Percentiles rank a stretch among this genome's conserved stretches.
Evolutionary conservation across 1,140 invertebrate species (phyloP).

Genomic region (Plectrocnemia conspersa): DNA sequence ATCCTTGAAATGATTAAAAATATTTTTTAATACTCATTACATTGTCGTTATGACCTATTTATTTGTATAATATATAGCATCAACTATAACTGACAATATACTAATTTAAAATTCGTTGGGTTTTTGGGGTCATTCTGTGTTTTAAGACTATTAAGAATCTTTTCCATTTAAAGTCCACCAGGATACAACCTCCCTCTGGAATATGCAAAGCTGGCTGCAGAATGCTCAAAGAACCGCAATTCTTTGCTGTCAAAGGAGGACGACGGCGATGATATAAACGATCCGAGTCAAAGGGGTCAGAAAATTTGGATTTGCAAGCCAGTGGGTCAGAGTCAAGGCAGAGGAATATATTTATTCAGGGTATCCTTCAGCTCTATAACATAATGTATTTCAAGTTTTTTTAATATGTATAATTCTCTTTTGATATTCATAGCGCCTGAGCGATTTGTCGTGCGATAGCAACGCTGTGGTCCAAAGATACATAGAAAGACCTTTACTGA

Average conservation of each 20-base stretch:
- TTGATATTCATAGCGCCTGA: conserved; percentile 58
- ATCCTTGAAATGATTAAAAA: too few species aligned
- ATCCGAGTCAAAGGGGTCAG: conserved; percentile 41
- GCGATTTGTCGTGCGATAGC: conserved; percentile 68
- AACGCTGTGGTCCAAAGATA: conserved; percentile 75
- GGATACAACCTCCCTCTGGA: conserved; percentile 79
- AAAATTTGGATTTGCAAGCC: conserved; percentile 83
- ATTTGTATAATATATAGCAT: too few species aligned
- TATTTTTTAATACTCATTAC: too few species aligned
- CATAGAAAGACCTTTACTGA: conserved; percentile 70
- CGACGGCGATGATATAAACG: conserved; percentile 41
- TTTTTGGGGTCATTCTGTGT: too few species aligned
- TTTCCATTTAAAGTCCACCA: conserved; percentile 54
- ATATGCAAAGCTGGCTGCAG: conserved; percentile 75
- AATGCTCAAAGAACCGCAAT: conserved; percentile 57
- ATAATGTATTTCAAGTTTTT: background rate
- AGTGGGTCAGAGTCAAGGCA: conserved; percentile 75
- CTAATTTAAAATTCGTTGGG: too few species aligned
- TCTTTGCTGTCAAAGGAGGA: conserved; percentile 37
- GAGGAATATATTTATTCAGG: conserved; percentile 77
- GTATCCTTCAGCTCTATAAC: conserved; percentile 45
- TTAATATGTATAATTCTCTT: conserved; percentile 5
- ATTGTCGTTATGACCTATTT: too few species aligned
- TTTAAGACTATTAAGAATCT: too few species aligned
- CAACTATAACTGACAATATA: too few species aligned